phyloP scores from a whole-genome alignment of 2,888 invertebrate species.

The Sesia bembeciformis region DNA sequence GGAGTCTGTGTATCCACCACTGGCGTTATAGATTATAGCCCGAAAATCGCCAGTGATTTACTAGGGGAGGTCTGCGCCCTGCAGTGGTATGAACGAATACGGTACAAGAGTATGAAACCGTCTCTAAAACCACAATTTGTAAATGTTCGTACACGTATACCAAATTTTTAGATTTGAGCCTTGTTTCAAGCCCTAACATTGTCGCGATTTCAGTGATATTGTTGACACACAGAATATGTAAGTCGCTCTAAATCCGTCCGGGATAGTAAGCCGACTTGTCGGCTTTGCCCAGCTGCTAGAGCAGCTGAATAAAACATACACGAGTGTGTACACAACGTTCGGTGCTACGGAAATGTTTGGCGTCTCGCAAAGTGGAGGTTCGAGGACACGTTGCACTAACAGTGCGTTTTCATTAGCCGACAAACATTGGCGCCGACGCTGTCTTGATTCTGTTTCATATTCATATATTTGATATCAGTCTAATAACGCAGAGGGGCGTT shows the following conservation, averaged over 20 bases:
- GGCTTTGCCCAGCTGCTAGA: slow-evolving; percentile 3
- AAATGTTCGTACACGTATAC: not conserved
- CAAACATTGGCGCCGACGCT: no score
- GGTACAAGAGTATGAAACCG: no score
- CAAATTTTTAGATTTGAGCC: not conserved
- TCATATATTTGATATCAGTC: no score
- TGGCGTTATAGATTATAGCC: no score
- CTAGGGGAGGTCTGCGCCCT: no score
- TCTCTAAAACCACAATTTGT: not conserved
- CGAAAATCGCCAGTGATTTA: no score
- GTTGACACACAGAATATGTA: not conserved
- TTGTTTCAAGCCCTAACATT: not conserved
- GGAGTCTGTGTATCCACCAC: no score
- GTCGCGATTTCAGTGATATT: not conserved
- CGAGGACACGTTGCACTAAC: not conserved
- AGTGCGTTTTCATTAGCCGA: not conserved
- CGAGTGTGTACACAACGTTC: slow-evolving; percentile 7
- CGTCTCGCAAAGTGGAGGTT: not conserved
- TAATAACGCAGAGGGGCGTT: no score
- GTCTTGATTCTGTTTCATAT: no score
- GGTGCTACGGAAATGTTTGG: slow-evolving; percentile 1
- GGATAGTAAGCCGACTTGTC: slow-evolving; percentile 3
- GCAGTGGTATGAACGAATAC: no score
- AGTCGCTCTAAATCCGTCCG: not conserved
- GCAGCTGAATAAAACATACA: slow-evolving; percentile 12